Base-by-base conservation (phyloP, 1,140 invertebrate species). In the Ceratina japonica region DNA sequence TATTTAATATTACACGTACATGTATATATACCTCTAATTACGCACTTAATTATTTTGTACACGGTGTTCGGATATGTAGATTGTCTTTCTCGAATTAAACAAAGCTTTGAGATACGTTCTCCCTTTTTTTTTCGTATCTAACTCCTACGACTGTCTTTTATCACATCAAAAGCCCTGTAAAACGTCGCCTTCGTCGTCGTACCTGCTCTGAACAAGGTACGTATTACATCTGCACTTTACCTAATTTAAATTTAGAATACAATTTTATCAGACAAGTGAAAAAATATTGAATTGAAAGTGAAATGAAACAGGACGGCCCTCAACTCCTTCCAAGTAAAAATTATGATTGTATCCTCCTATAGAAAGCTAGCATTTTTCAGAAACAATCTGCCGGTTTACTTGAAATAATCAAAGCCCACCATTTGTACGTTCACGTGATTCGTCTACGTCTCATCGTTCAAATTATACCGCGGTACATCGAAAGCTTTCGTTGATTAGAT, bases 161-260 rank as follows among this genome's bases (percentile, higher is more conserved):
- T 83, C 82, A 84, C 82, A 83, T 80, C 81, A 61, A 84, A 84
- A 84, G 81, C 82, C 81, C 70, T 79, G 82, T 24, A 75, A 75
- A 77, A 79, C 73, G 74, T 63, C 13, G 20, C 16, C 15, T 16
- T 44, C 44, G 76, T 13, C 18, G 20, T 80, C 20, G 59, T 52
- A 16, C 31, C 64, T 83, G 59, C 3, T 59, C 58, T 51, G 49
- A 3, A 22, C 63, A 76, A 80, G 62, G 27, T 69, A 71, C 44
- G n/a, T 54, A 44, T 59, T 54, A 18, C 15, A 49, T 51, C 49
- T 12, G 18, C 15, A 16, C 51, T 24, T 52, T 49, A 61, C 27
- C 70, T 24, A 56, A 20, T 51, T 61, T 2, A 24, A 31, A 20
- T 59, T 58, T 27, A 3, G 4, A 27, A 44, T 63, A 61, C 27